Percentiles rank a stretch among this genome's conserved stretches.
These are phyloP conservation scores for Latheticus oryzae DNA, from an alignment of 2,888 invertebrate genomes.

Conservation along the genomic window DNA sequence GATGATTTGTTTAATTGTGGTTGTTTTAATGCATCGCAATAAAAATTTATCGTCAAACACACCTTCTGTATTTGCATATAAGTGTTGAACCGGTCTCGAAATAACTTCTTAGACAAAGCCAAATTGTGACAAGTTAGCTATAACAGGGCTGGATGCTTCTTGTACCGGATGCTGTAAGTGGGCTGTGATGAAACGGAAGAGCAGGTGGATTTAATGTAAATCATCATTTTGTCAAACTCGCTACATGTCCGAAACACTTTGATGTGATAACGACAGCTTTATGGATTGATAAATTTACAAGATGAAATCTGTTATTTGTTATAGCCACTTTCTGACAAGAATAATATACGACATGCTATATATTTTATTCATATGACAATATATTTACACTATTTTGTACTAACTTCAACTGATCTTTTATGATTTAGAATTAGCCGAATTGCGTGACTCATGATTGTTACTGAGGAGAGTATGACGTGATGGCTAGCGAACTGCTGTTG, in stretches of 20 bases:
- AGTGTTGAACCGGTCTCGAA: conserved; percentile 12
- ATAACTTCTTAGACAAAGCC: conserved; percentile 30
- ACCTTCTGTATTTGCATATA: conserved; percentile 16
- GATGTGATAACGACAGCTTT: conserved; percentile 38
- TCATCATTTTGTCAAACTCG: conserved; percentile 44
- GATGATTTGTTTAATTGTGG: conserved; percentile 23
- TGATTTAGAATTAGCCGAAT: conserved; percentile 44
- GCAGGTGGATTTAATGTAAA: conserved; percentile 60
- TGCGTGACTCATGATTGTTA: conserved; percentile 44
- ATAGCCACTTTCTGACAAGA: conserved; percentile 24
- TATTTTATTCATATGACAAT: conserved; percentile 4
- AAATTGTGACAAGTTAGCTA: conserved; percentile 10
- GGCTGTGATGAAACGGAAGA: conserved; percentile 60
- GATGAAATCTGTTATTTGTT: conserved; percentile 32
- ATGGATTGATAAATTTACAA: conserved; percentile 36
- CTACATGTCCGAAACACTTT: conserved; percentile 22
- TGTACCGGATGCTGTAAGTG: conserved; percentile 48
- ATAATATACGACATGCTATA: conserved; percentile 26
- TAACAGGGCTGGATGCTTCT: conserved; percentile 35
- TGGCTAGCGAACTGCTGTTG: conserved; percentile 4
- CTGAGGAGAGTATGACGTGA: conserved; percentile 18
- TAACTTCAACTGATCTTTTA: conserved; percentile 8
- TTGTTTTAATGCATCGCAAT: conserved; percentile 19
- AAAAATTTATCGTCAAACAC: conserved; percentile 22
- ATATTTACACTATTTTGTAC: neutral